A percentile compares a stretch with the other conserved stretches of the same genome.
Conservation (phyloP, 2,888 invertebrate species). For the Erebia palarica region DNA sequence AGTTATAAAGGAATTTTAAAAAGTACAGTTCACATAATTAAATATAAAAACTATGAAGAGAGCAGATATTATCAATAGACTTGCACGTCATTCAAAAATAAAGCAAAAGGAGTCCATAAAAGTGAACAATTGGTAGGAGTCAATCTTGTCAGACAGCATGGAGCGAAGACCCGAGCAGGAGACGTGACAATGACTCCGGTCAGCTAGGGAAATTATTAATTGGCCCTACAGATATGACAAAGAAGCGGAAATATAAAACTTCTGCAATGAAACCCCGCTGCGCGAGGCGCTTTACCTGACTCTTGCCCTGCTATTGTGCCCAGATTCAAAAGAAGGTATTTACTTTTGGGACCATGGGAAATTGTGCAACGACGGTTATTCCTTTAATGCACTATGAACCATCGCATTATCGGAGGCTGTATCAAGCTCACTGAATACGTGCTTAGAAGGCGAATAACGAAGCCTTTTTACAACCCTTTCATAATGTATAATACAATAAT, state of each 20-base stretch:
- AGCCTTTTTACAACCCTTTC: conserved; percentile 64
- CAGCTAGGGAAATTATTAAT: conserved; percentile 81
- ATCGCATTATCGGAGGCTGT: conserved; percentile 55
- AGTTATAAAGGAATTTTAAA: conserved; percentile 5
- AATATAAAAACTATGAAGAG: conserved; percentile 28
- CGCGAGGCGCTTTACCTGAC: conserved; percentile 78
- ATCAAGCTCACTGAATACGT: conserved; percentile 52
- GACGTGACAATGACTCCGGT: conserved; percentile 76
- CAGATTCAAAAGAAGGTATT: conserved; percentile 74
- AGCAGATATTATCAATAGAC: conserved; percentile 38
- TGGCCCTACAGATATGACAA: conserved; percentile 72
- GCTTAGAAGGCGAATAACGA: conserved; percentile 53
- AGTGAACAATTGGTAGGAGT: conserved; percentile 76
- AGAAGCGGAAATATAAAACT: conserved; percentile 83
- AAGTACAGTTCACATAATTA: conserved; percentile 20
- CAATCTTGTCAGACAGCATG: conserved; percentile 75
- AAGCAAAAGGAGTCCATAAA: conserved; percentile 71
- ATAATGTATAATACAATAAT: conserved; percentile 47
- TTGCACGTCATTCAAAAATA: conserved; percentile 44
- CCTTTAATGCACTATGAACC: conserved; percentile 60
- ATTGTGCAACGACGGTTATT: conserved; percentile 73
- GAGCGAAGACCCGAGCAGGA: conserved; percentile 59
- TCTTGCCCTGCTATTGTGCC: conserved; percentile 78
- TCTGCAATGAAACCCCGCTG: conserved; percentile 73
- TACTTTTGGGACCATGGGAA: conserved; percentile 76